Base-by-base conservation (phyloP, 2,113 vertebrate genomes). In the Cheilinus undulatus region DNA sequence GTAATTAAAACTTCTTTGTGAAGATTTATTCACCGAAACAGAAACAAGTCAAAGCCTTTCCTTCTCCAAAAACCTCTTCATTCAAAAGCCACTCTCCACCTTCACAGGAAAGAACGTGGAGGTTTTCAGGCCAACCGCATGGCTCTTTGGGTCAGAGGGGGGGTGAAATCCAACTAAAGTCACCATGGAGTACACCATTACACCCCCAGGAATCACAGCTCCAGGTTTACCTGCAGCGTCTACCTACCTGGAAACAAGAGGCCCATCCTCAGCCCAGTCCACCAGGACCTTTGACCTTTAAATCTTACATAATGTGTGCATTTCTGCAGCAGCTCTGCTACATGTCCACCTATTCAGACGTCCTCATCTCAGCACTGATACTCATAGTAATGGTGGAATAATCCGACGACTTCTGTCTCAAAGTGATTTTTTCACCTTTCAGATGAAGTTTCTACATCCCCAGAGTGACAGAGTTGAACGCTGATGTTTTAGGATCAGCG, bases 141-240 rank as follows among this genome's bases (percentile, higher is more conserved):
- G 64, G 45, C 51, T 45, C 5, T 0, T 3, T 9, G 38, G n/a
- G n/a, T 45, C 34, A 28, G 32, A 11, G 3, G 15, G 32, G 22
- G 15, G 46, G 45, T 60, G 24, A 20, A 60, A 60, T 8, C 14
- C 26, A 30, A 59, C 38, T 13, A 57, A 59, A 59, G 56, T 45
- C 19, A 4, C 10, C 24, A 15, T 27, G 23, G 13, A 59, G 10
- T 17, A 24, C 56, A 58, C 36, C 23, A 27, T 20, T 15, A 28
- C 38, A 43, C 6, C 19, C 19, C 26, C 17, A 43, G n/a, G 26
- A 51, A 27, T 40, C 12, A 36, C 7, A 14, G 13, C 3, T 36
- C 28, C 3, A 30, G 7, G 7, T 3, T 4, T 30, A 9, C 9
- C 6, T 32, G 4, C 8, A 34, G 32, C 32, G 3, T 34, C 3